Conservation (phyloP, 2,797 vertebrate species). For the Anomalospiza imberbis region DNA sequence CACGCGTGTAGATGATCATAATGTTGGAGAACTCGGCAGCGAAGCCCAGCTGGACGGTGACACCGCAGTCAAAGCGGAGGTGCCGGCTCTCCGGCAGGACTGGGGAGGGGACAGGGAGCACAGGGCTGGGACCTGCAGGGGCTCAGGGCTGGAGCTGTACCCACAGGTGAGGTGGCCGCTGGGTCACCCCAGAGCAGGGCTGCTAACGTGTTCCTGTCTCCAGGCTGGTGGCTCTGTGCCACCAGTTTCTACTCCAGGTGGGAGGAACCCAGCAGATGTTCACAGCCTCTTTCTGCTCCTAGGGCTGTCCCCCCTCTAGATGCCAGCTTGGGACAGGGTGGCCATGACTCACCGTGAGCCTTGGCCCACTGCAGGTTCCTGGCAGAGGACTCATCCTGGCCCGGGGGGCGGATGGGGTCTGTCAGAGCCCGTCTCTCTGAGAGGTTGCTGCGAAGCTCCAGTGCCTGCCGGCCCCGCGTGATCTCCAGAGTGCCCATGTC, state of each 20-base stretch:
- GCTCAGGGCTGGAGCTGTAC: not conserved
- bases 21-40: constrained; percentile 89
- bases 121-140: not conserved
- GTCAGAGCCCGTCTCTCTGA: constrained; percentile 84
- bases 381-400: constrained; percentile 72
- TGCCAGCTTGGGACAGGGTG: not conserved
- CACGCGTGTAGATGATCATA: constrained; percentile 86
- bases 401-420: constrained; percentile 69
- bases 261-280: not conserved
- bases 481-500: constrained; percentile 85
- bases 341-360: constrained; percentile 75
- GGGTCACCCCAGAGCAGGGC: rapidly evolving
- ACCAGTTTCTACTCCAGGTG: not conserved
- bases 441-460: constrained; percentile 88
- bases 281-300: rapidly evolving
- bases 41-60: constrained; percentile 84
- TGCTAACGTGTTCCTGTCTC: not conserved
- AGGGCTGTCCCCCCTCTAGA: rapidly evolving
- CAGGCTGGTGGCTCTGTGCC: not conserved
- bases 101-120: not conserved
- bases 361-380: constrained; percentile 87
- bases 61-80: constrained; percentile 81
- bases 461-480: constrained; percentile 82
- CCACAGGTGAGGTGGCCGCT: rapidly evolving
- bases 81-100: constrained; percentile 78